Evolutionary conservation across 2,888 invertebrate species (phyloP).

Genomic region (Philereme transversata): DNA sequence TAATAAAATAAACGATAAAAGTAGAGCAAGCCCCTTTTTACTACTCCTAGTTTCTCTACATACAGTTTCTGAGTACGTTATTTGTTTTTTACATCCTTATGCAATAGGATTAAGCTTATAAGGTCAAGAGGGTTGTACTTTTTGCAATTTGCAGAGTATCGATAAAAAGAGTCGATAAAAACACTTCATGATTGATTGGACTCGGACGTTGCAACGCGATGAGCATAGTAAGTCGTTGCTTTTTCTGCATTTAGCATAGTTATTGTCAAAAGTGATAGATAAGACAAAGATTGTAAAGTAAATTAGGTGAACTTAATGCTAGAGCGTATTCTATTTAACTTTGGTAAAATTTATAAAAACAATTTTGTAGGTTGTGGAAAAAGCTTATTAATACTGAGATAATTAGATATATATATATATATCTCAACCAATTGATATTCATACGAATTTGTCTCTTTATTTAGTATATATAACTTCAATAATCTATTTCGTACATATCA

Average conservation of each 20-base stretch:
- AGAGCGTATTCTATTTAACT: too few species aligned
- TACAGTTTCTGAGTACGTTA: constrained; percentile 36
- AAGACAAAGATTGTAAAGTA: too few species aligned
- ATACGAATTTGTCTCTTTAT: too few species aligned
- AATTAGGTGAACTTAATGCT: too few species aligned
- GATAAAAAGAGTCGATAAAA: constrained; percentile 40
- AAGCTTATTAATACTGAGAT: too few species aligned
- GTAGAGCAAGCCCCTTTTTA: not conserved
- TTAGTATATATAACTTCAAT: too few species aligned
- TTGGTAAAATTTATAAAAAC: too few species aligned
- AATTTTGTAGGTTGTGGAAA: too few species aligned
- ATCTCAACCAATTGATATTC: too few species aligned
- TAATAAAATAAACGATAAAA: too few species aligned
- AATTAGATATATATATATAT: too few species aligned
- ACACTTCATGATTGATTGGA: constrained; percentile 48
- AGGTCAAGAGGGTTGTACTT: constrained; percentile 46
- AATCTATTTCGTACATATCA: too few species aligned
- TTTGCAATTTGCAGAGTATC: constrained; percentile 43
- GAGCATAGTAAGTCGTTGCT: constrained; percentile 19
- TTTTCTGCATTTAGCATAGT: constrained; percentile 3
- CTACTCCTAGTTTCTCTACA: constrained; percentile 11
- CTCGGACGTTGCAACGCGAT: constrained; percentile 32
- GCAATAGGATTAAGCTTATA: constrained; percentile 54
- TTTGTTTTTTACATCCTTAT: constrained; percentile 43
- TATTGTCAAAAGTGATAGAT: not conserved